A percentile compares a stretch with the other conserved stretches of the same genome.
These are phyloP conservation scores for Bombyx huttoni DNA, from an alignment of 2,888 invertebrate genomes.

Conservation along the genomic window DNA sequence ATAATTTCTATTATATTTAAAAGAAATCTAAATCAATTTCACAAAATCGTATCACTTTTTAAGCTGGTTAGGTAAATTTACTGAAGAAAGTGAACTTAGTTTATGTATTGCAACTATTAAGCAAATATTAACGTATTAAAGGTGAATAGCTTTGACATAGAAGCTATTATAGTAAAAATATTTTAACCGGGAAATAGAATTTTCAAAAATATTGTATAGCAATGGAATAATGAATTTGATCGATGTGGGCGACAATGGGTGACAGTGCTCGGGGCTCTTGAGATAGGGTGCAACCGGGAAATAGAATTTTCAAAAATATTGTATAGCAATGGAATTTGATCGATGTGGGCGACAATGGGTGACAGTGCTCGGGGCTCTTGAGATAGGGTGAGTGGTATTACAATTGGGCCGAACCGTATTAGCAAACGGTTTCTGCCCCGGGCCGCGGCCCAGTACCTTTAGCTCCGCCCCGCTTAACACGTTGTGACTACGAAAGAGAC, in stretches of 20 bases:
- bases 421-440: conserved; percentile 24
- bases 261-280: conserved; percentile 15
- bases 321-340: neutral
- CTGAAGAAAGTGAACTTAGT: no score
- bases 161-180: neutral
- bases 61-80: no score
- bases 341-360: conserved; percentile 1
- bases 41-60: no score
- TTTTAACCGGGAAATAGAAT: neutral
- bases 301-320: neutral
- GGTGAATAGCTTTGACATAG: no score
- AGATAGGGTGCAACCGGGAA: conserved; percentile 7
- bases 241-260: conserved; percentile 1
- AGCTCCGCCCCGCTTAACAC: conserved; percentile 5
- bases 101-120: no score
- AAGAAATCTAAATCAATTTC: no score
- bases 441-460: conserved; percentile 24
- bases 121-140: no score
- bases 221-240: neutral
- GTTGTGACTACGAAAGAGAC: conserved; percentile 14
- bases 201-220: neutral
- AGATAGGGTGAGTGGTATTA: conserved; percentile 32
- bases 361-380: conserved; percentile 15
- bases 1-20: no score
- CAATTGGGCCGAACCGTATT: conserved; percentile 22